Percentiles rank a stretch among this genome's conserved stretches.
These are phyloP conservation scores for Podabrus alpinus DNA, from an alignment of 2,888 invertebrate species.

Conservation along the genomic window DNA sequence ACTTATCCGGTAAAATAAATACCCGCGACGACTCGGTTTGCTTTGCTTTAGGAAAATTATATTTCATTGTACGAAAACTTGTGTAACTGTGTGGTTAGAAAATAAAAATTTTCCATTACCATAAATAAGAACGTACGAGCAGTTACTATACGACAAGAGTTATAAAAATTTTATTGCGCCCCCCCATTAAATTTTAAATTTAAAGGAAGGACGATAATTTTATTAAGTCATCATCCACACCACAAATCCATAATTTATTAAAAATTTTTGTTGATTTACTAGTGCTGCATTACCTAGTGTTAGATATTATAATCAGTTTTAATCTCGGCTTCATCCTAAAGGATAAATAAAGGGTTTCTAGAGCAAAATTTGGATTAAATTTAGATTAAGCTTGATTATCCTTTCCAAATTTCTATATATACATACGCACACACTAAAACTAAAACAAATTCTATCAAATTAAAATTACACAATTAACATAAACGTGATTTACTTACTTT, in stretches of 20 bases:
- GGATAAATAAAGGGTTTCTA: neutral
- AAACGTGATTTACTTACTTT: neutral
- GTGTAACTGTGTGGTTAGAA: neutral
- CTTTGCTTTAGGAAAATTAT: neutral
- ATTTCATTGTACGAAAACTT: neutral
- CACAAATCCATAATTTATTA: neutral
- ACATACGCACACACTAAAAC: neutral
- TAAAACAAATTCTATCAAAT: neutral
- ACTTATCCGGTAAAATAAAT: neutral
- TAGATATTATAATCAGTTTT: neutral
- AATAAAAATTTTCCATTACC: neutral
- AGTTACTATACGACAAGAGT: neutral
- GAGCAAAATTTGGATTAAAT: neutral
- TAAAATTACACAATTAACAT: neutral
- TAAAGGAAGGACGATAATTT: neutral
- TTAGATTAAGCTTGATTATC: conserved; percentile 1
- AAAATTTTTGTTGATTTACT: neutral
- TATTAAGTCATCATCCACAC: neutral
- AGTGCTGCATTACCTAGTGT: neutral
- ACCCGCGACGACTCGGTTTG: neutral
- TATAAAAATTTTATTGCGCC: neutral
- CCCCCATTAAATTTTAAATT: neutral
- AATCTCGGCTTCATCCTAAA: neutral
- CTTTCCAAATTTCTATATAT: conserved; percentile 1
- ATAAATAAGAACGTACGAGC: neutral